Evolutionary conservation across 2,888 invertebrate species (phyloP), one percentile per base, ranked within the genome.

Genomic region (Apamea anceps): DNA sequence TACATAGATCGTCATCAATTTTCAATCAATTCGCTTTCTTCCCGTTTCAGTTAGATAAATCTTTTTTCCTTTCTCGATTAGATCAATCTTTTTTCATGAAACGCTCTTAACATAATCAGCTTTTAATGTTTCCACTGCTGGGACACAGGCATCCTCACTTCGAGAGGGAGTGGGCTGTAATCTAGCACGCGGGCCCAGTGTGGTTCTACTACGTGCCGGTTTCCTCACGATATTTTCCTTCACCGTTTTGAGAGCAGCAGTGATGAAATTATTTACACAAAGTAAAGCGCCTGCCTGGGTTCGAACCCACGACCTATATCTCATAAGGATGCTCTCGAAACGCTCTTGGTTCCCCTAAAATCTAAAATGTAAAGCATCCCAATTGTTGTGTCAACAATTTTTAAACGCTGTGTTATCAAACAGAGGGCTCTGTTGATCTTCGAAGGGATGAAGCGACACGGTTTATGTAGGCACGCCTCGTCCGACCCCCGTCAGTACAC

Each of bases 401-500:
- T 72, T 75, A 70, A 83, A 65, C n/a, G 51, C 72, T 66, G 51
- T 74, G 67, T 72, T 75, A 75, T 37, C 60, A 77, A 80, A 75
- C 75, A 45, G 8, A 54, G 83, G 28, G 62, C 18, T 65, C 42
- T 86, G 68, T 77, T 75, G 75, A 42, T 72, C 68, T 48, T 67
- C 37, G 42, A 77, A 70, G 57, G 87, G 72, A 77, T 62, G 28
- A 32, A 60, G 77, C 63, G 28, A 48, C 75, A 73, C 25, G 51
- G 87, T 74, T 67, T 76, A 83, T 76, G 63, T 74, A 74, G 71
- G 74, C 79, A 79, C 67, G 75, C 51, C 18, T 68, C 70, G 32
- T 12, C 54, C 70, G 75, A 60, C 86, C 70, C 5, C 10, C 8
- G 63, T 75, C 28, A 13, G 79, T 68, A 79, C 70, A 87, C 72